These are phyloP conservation scores for Scatophagus argus DNA, from an alignment of 2,113 vertebrate genomes.

Conservation along the genomic window DNA sequence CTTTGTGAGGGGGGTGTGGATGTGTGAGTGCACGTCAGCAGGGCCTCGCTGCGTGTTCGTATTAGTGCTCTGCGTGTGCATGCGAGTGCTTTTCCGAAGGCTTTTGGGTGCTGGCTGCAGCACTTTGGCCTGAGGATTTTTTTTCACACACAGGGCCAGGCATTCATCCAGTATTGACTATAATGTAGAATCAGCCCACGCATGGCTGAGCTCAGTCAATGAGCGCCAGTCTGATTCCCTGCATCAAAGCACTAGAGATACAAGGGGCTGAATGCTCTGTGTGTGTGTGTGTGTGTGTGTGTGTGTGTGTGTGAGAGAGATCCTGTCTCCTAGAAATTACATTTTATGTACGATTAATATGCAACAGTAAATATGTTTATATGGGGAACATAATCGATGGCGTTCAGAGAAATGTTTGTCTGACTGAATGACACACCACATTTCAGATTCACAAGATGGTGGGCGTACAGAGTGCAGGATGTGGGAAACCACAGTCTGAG, in stretches of 20 bases:
- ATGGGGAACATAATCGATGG: too few species aligned
- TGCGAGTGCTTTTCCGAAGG: slow-evolving; percentile 43
- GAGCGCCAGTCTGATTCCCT: slow-evolving; percentile 62
- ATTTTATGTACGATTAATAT: too few species aligned
- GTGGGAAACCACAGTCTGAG: too few species aligned
- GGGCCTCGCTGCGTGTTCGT: fast-evolving
- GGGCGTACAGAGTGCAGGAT: too few species aligned
- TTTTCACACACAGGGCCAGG: slow-evolving; percentile 54
- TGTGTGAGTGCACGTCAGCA: slow-evolving; percentile 18
- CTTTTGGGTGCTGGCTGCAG: slow-evolving; percentile 60
- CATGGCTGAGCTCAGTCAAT: slow-evolving; percentile 73
- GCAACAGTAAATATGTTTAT: too few species aligned
- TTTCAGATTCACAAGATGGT: too few species aligned
- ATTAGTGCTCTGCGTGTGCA: slow-evolving; percentile 4
- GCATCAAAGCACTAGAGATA: slow-evolving; percentile 45
- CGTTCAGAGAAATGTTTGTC: too few species aligned
- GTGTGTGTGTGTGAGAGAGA: slow-evolving; percentile 15
- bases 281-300: slow-evolving; percentile 1
- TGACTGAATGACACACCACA: too few species aligned
- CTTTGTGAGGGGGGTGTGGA: slow-evolving; percentile 7
- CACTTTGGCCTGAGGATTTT: slow-evolving; percentile 54
- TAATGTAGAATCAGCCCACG: slow-evolving; percentile 69
- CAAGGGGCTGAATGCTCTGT: slow-evolving; percentile 25
- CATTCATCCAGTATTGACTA: slow-evolving; percentile 70
- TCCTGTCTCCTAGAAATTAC: slow-evolving; percentile 5